Percentiles rank a stretch among this genome's conserved stretches.
Evolutionary conservation across 2,888 invertebrate genomes (phyloP).

Genomic region (Aplocera efformata): DNA sequence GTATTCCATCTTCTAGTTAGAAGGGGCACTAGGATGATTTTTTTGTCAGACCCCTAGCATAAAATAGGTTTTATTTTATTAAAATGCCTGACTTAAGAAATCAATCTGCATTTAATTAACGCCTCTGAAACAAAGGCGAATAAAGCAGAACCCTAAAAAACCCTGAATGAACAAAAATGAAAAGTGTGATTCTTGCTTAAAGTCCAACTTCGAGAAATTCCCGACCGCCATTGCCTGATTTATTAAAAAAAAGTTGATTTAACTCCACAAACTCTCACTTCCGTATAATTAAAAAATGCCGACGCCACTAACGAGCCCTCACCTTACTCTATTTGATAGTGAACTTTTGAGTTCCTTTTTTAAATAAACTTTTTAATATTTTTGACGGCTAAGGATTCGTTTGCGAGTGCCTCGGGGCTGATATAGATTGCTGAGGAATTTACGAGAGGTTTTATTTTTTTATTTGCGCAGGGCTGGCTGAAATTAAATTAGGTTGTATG

Average conservation of each 20-base stretch:
- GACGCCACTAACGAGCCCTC: slow-evolving; percentile 55
- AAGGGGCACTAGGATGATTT: too few species aligned
- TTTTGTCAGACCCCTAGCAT: too few species aligned
- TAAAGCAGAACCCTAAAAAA: too few species aligned
- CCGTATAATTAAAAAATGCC: slow-evolving; percentile 59
- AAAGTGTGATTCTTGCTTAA: neutral
- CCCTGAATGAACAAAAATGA: neutral
- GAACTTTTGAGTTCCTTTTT: slow-evolving; percentile 32
- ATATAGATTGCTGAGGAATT: slow-evolving; percentile 24
- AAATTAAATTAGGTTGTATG: slow-evolving; percentile 7
- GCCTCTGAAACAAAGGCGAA: too few species aligned
- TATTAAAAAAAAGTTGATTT: slow-evolving; percentile 31
- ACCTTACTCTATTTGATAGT: slow-evolving; percentile 48
- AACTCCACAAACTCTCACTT: slow-evolving; percentile 41
- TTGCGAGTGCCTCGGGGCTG: slow-evolving; percentile 23
- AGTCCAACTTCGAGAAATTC: slow-evolving; percentile 12
- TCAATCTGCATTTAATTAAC: too few species aligned
- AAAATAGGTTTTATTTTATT: too few species aligned
- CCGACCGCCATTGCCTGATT: slow-evolving; percentile 25
- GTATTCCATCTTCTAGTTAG: slow-evolving; percentile 3
- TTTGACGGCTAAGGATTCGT: slow-evolving; percentile 28
- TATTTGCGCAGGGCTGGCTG: neutral
- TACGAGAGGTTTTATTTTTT: slow-evolving; percentile 13
- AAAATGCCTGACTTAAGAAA: too few species aligned
- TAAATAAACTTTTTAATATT: slow-evolving; percentile 32